These are phyloP conservation scores for Bacillus rossius DNA, from an alignment of 1,140 invertebrate genomes.

Conservation along the genomic window DNA sequence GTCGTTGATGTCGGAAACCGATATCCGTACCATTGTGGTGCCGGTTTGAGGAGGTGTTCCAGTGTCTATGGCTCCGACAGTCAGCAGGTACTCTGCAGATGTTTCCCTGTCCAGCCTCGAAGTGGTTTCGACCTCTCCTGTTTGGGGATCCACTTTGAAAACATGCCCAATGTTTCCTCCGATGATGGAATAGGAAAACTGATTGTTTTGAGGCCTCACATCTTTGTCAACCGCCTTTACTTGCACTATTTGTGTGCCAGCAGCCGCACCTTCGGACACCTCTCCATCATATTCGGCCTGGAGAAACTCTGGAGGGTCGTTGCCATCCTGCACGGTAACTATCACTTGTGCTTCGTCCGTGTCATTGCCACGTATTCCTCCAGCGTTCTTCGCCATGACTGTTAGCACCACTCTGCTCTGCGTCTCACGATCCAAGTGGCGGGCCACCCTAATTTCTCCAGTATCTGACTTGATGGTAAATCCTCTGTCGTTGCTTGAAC, in stretches of 20 bases:
- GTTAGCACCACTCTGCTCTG: conserved; percentile 85
- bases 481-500: conserved; percentile 87
- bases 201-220: conserved; percentile 83
- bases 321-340: conserved; percentile 90
- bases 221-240: conserved; percentile 90
- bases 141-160: conserved; percentile 86
- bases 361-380: conserved; percentile 89
- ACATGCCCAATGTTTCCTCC: conserved; percentile 73
- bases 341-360: conserved; percentile 93
- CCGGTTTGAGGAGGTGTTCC: conserved; percentile 84
- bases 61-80: conserved; percentile 87
- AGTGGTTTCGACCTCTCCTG: conserved; percentile 74
- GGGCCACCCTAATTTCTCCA: conserved; percentile 76
- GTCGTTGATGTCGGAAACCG: conserved; percentile 84
- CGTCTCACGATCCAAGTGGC: conserved; percentile 82
- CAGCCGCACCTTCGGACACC: conserved; percentile 67
- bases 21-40: conserved; percentile 71
- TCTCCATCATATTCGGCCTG: conserved; percentile 65
- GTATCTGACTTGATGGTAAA: conserved; percentile 82
- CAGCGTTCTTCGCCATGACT: conserved; percentile 91
- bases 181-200: conserved; percentile 88
- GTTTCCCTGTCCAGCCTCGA: conserved; percentile 76
- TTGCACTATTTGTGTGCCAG: conserved; percentile 66
- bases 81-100: conserved; percentile 65
- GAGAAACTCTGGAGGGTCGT: conserved; percentile 90